Percentiles rank a stretch among this genome's conserved stretches.
Evolutionary conservation across 2,797 vertebrate genomes (phyloP).

Genomic region (Cynopterus sphinx): DNA sequence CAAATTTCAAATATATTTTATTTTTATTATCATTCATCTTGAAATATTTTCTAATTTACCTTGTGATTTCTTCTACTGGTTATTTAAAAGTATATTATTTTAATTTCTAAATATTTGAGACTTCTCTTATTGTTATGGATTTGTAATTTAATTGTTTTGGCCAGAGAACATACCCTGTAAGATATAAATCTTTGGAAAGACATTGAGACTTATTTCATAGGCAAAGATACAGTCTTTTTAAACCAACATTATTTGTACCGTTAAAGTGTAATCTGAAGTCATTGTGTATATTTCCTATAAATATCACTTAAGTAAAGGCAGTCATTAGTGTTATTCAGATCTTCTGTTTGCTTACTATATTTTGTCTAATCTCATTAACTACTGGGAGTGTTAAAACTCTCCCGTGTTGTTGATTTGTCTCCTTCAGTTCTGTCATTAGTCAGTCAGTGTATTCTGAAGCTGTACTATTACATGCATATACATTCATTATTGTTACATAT

Average conservation of each 20-base stretch:
- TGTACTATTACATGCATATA: background rate
- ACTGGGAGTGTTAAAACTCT: background rate
- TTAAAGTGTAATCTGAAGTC: background rate
- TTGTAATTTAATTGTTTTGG: background rate
- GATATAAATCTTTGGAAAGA: background rate
- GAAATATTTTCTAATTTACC: background rate
- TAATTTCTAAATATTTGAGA: background rate
- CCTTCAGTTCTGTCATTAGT: background rate
- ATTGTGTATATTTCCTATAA: background rate
- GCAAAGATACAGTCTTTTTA: background rate
- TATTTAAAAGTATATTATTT: background rate
- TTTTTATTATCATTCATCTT: background rate
- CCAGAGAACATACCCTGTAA: background rate
- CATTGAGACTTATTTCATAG: background rate
- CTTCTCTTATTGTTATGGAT: background rate
- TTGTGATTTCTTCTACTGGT: background rate
- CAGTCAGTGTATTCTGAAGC: background rate
- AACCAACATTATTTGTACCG: background rate
- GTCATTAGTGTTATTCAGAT: background rate
- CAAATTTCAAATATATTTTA: background rate
- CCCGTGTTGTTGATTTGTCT: background rate
- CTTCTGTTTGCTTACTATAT: background rate
- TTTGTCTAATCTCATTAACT: background rate
- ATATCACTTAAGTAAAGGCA: background rate
- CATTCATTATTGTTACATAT: background rate